A percentile compares a stretch with the other conserved stretches of the same genome.
Conservation (phyloP, 2,888 invertebrate species). For the Oasisia sp. region DNA sequence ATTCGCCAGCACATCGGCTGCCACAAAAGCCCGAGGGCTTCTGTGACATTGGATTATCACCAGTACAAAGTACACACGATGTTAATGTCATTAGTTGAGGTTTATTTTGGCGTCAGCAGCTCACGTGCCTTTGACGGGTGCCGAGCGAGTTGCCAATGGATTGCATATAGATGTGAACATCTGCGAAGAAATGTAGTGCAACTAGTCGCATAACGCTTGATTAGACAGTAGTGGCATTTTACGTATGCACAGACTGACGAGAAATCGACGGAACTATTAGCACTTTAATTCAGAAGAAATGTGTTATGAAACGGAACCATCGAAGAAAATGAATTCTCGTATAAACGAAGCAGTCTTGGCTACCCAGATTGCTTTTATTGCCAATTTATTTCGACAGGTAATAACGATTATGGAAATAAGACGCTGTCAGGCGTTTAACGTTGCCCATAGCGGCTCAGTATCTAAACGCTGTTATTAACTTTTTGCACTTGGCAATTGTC, state of each 20-base stretch:
- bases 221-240: background rate
- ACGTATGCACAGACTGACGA: background rate
- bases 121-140: background rate
- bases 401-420: slow-evolving; percentile 5
- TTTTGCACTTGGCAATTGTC: background rate
- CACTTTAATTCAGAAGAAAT: background rate
- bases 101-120: background rate
- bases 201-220: background rate
- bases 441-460: background rate
- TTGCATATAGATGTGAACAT: background rate
- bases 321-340: background rate
- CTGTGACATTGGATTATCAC: background rate
- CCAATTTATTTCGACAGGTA: background rate
- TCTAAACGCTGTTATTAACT: background rate
- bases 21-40: background rate
- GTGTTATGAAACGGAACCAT: background rate
- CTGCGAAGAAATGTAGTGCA: background rate
- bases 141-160: background rate
- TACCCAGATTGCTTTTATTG: background rate
- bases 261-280: background rate
- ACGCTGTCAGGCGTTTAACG: background rate
- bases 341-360: background rate
- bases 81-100: background rate
- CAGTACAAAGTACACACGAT: background rate
- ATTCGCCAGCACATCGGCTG: background rate